Conservation (phyloP, 2,888 invertebrate species). For the Frankliniella intonsa region DNA sequence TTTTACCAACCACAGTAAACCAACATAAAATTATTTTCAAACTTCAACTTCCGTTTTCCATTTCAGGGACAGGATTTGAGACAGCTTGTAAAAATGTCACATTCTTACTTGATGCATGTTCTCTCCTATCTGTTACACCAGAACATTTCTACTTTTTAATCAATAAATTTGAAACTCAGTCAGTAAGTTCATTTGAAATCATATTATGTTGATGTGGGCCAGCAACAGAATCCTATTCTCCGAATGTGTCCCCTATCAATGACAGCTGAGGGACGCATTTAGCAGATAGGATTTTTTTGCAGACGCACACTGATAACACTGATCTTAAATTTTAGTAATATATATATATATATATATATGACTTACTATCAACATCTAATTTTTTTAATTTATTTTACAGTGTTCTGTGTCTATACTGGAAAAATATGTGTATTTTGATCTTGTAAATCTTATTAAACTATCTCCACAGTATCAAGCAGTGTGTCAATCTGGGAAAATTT, state of each 20-base stretch:
- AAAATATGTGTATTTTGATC: neutral
- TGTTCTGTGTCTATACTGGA: neutral
- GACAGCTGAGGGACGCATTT: too few species aligned
- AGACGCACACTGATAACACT: neutral
- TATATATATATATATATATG: too few species aligned
- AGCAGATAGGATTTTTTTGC: neutral
- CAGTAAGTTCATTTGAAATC: neutral
- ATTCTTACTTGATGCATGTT: neutral
- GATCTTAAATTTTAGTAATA: too few species aligned
- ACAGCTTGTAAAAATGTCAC: neutral
- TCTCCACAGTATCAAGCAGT: neutral
- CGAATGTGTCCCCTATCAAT: too few species aligned
- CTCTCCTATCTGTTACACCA: neutral
- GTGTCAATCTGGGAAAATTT: neutral
- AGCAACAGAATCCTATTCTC: neutral
- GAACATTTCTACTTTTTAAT: neutral
- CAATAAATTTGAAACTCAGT: neutral
- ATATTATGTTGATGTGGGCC: neutral
- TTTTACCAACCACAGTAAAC: neutral
- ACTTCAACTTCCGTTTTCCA: neutral
- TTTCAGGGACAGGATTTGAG: neutral
- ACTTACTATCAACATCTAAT: neutral
- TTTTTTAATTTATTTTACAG: neutral
- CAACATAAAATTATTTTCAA: neutral
- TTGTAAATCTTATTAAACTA: neutral